Conservation (phyloP, 2,888 invertebrate genomes). For the Caenorhabditis sp. region DNA sequence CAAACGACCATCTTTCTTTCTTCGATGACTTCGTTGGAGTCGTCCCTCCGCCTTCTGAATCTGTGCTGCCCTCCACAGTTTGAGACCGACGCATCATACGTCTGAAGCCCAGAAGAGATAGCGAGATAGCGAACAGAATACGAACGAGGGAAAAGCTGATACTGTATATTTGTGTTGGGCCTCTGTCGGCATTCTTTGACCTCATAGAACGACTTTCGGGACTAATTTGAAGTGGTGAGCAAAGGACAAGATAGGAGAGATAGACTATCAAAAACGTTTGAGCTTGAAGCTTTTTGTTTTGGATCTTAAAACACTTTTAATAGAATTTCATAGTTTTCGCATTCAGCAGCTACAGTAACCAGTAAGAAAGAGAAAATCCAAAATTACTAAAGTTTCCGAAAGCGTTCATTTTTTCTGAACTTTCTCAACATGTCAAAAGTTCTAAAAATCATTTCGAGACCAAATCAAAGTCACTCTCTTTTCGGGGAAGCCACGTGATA, state of each 20-base stretch:
- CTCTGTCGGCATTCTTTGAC: constrained; percentile 42
- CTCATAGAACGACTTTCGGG: constrained; percentile 28
- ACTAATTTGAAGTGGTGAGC: constrained; percentile 20
- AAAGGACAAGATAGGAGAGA: neutral
- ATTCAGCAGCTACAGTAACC: too few species aligned
- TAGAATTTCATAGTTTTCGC: too few species aligned
- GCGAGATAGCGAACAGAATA: constrained; percentile 13
- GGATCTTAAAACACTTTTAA: neutral
- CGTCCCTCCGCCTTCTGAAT: constrained; percentile 37
- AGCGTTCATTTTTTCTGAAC: neutral
- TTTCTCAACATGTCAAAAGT: constrained; percentile 12
- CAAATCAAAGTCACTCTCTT: constrained; percentile 9
- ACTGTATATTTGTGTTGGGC: constrained; percentile 18
- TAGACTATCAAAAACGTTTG: neutral
- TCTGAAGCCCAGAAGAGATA: constrained; percentile 15
- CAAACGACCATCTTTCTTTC: constrained; percentile 79
- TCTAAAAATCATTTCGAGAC: constrained; percentile 23
- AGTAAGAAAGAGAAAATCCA: neutral
- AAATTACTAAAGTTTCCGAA: neutral
- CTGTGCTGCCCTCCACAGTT: constrained; percentile 68
- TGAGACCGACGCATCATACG: constrained; percentile 70
- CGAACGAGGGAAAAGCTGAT: neutral
- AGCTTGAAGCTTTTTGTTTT: neutral
- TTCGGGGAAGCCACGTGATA: constrained; percentile 20
- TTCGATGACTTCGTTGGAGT: constrained; percentile 68